phyloP scores from a whole-genome alignment of 2,888 invertebrate species.

The Ischnus inquisitorius region DNA sequence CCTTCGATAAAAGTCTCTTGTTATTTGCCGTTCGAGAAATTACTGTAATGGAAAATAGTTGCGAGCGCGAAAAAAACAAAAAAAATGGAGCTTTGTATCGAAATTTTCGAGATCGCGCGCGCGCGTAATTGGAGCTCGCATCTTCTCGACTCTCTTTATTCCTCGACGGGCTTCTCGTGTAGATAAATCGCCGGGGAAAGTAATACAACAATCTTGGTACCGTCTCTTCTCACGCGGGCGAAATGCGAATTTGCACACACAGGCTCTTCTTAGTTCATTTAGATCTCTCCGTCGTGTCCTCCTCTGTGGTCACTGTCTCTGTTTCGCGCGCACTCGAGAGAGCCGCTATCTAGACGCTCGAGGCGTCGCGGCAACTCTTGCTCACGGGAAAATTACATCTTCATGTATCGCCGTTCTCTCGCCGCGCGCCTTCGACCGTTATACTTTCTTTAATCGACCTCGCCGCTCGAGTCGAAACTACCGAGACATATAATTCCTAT shows the following conservation, averaged over 20 bases:
- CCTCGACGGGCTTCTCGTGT: neutral
- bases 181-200: constrained; percentile 3
- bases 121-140: constrained; percentile 1
- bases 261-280: constrained; percentile 24
- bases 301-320: constrained; percentile 12
- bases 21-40: neutral
- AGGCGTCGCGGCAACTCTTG: constrained; percentile 14
- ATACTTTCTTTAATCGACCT: constrained; percentile 66
- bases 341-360: constrained; percentile 18
- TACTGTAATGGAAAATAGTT: neutral
- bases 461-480: constrained; percentile 23
- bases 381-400: constrained; percentile 59
- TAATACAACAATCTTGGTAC: constrained; percentile 6
- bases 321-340: constrained; percentile 1
- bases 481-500: constrained; percentile 47
- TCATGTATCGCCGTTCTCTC: constrained; percentile 55
- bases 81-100: neutral
- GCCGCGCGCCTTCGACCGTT: constrained; percentile 40
- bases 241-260: neutral
- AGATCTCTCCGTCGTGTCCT: constrained; percentile 27
- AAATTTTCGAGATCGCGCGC: neutral
- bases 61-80: neutral
- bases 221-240: constrained; percentile 32
- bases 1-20: neutral
- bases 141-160: neutral